Percentiles rank a stretch among this genome's conserved stretches.
These are phyloP conservation scores for Chondrosia reniformis DNA, from an alignment of 37 sponge, comb jelly and placozoan species.

Conservation along the genomic window DNA sequence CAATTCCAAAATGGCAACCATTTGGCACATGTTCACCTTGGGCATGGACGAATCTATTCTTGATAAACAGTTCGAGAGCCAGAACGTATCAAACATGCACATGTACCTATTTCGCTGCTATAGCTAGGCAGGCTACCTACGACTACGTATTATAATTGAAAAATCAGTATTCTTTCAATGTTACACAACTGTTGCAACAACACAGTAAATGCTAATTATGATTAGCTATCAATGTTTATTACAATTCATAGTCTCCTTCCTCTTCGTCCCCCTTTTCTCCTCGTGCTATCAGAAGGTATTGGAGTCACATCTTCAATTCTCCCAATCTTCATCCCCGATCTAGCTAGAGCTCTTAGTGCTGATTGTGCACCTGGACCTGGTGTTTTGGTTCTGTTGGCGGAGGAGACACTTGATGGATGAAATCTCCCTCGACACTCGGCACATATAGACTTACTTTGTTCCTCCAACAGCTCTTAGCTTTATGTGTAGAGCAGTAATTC, in stretches of 20 bases:
- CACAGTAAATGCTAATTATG: too few species aligned
- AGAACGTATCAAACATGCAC: too few species aligned
- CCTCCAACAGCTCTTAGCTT: conserved; percentile 98
- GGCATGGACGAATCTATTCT: too few species aligned
- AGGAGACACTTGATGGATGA: not conserved
- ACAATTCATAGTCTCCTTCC: conserved; percentile 87
- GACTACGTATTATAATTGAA: too few species aligned
- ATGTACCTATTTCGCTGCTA: too few species aligned
- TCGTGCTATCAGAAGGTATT: conserved; percentile 95
- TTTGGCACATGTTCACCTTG: too few species aligned
- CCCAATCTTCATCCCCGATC: conserved; percentile 99
- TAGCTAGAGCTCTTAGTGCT: conserved; percentile 94
- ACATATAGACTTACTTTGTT: conserved; percentile 66
- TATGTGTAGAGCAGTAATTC: conserved; percentile 96
- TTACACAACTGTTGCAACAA: too few species aligned
- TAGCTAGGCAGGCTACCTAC: too few species aligned
- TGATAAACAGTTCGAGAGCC: too few species aligned
- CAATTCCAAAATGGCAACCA: too few species aligned
- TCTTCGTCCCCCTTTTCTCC: conserved; percentile 98
- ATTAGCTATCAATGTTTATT: too few species aligned
- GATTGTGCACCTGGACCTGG: conserved; percentile 99
- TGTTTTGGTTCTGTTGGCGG: conserved; percentile 82
- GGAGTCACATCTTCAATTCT: conserved; percentile 99
- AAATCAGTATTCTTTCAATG: too few species aligned
- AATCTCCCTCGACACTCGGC: not conserved